A percentile compares a stretch with the other conserved stretches of the same genome.
phyloP scores from a whole-genome alignment of 1,140 invertebrate species.

The Antheraea mylitta region DNA sequence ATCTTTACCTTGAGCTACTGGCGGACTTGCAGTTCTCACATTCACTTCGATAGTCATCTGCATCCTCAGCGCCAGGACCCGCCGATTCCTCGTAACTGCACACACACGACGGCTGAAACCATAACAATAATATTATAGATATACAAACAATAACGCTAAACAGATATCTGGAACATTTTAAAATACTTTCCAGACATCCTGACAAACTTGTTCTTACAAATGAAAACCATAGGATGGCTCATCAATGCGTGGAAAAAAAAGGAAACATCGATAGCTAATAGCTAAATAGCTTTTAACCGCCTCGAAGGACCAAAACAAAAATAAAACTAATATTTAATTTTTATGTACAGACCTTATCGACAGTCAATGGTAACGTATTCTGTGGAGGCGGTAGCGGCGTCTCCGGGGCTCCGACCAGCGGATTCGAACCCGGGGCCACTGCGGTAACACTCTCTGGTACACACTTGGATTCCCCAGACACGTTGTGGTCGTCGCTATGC shows the following conservation, averaged over 20 bases:
- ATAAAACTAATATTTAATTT: not conserved
- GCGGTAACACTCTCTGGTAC: not conserved
- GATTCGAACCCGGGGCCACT: not conserved
- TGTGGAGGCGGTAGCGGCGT: conserved; percentile 25
- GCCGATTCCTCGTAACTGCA: conserved; percentile 63
- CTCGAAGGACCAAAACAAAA: not conserved
- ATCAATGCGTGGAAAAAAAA: too few relatives aligned
- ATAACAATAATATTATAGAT: not conserved
- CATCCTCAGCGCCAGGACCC: conserved; percentile 79
- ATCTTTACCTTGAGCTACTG: conserved; percentile 78
- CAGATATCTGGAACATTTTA: too few relatives aligned
- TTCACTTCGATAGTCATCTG: conserved; percentile 88
- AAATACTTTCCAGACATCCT: too few relatives aligned
- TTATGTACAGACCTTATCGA: conserved; percentile 50
- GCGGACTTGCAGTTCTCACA: conserved; percentile 91
- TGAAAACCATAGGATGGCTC: too few relatives aligned
- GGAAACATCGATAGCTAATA: too few relatives aligned
- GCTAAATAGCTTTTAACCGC: too few relatives aligned
- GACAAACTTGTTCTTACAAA: too few relatives aligned
- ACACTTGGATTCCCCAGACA: conserved; percentile 9
- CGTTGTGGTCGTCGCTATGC: conserved; percentile 45
- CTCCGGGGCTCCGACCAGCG: not conserved
- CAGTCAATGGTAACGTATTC: conserved; percentile 51
- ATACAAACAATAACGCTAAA: not conserved
- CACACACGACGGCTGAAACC: conserved; percentile 66